Conservation (phyloP, 2,888 invertebrate genomes). For the Lasioglossum oenotherae region DNA sequence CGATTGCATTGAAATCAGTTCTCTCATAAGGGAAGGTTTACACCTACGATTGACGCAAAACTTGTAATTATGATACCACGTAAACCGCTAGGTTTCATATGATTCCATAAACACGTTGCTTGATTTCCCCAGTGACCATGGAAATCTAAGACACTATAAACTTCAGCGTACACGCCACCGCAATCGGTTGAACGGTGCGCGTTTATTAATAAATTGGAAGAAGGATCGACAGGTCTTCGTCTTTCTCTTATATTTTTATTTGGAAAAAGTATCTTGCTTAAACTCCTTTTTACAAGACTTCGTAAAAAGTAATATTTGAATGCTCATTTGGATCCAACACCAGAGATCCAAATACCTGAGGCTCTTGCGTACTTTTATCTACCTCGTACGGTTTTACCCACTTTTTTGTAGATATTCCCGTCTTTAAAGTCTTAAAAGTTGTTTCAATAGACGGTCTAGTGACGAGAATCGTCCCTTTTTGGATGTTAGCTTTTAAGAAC, state of each 20-base stretch:
- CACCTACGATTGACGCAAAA: slow-evolving; percentile 55
- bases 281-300: slow-evolving; percentile 33
- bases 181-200: neutral
- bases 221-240: neutral
- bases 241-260: slow-evolving; percentile 3
- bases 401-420: slow-evolving; percentile 85
- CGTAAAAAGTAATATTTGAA: slow-evolving; percentile 46
- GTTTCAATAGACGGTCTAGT: slow-evolving; percentile 87
- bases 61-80: slow-evolving; percentile 26
- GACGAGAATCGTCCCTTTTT: slow-evolving; percentile 87
- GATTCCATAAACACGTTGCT: slow-evolving; percentile 38
- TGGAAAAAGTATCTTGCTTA: neutral
- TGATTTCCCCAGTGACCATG: neutral
- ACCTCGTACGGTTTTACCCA: slow-evolving; percentile 82
- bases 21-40: slow-evolving; percentile 55
- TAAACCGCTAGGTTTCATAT: slow-evolving; percentile 7
- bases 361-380: neutral
- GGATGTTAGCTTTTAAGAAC: slow-evolving; percentile 86
- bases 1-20: slow-evolving; percentile 59
- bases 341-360: slow-evolving; percentile 15
- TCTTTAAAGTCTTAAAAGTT: slow-evolving; percentile 85
- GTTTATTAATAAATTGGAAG: neutral
- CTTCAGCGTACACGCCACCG: neutral
- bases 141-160: neutral
- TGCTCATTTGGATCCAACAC: slow-evolving; percentile 25